phyloP scores from a whole-genome alignment of 1,140 invertebrate genomes.

The Elysia chlorotica region DNA sequence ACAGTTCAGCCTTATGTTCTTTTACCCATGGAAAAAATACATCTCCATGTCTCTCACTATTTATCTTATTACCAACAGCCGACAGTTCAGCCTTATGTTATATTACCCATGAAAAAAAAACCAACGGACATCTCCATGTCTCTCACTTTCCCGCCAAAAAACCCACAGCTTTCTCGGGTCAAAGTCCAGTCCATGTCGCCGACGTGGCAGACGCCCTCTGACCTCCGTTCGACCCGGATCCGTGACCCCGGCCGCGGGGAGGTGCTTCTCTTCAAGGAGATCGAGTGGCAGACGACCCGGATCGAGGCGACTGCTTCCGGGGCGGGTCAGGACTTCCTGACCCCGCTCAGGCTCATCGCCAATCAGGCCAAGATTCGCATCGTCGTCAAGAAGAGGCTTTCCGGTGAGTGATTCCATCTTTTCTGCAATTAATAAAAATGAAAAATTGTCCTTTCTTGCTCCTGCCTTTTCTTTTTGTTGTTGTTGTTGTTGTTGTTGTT shows the following conservation, averaged over 20 bases:
- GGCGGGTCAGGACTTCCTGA: slow-evolving; percentile 55
- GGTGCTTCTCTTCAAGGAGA: slow-evolving; percentile 94
- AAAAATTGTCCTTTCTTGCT: background rate
- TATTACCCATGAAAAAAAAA: too few species aligned
- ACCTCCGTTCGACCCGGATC: slow-evolving; percentile 83
- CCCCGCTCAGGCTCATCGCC: slow-evolving; percentile 89
- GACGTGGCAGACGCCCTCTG: slow-evolving; percentile 80
- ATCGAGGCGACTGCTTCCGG: slow-evolving; percentile 78
- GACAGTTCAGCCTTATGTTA: too few species aligned
- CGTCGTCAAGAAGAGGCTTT: slow-evolving; percentile 92
- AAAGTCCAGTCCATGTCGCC: slow-evolving; percentile 91
- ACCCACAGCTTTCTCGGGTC: slow-evolving; percentile 82
- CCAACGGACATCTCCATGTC: too few species aligned
- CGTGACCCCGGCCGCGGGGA: slow-evolving; percentile 87
- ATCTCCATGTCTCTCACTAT: too few species aligned
- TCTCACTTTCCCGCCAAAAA: background rate
- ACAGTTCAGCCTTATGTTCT: too few species aligned
- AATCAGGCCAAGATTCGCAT: slow-evolving; percentile 95
- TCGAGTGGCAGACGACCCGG: slow-evolving; percentile 94
- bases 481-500: background rate
- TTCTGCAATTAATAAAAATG: too few species aligned
- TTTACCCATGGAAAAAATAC: too few species aligned
- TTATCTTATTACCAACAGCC: too few species aligned
- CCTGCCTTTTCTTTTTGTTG: background rate
- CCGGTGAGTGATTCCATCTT: slow-evolving; percentile 68